These are phyloP conservation scores for Ptilonorhynchus violaceus DNA, from an alignment of 2,113 vertebrate species.

Conservation along the genomic window DNA sequence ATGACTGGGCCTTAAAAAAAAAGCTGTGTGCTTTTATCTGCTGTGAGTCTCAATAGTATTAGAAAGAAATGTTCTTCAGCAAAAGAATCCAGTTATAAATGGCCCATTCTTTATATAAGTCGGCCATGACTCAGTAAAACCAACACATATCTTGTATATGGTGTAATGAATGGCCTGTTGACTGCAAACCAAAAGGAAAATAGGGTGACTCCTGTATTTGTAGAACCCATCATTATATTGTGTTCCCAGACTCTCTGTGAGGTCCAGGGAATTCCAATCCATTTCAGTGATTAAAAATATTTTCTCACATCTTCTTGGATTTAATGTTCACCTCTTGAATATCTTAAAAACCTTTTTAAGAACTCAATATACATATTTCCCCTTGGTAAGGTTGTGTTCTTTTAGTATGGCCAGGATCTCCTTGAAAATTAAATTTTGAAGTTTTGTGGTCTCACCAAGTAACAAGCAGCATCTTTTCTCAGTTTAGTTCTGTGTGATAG, in stretches of 20 bases:
- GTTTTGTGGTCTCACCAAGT: not conserved
- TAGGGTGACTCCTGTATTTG: not conserved
- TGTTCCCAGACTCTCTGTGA: not conserved
- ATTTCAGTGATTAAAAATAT: not conserved
- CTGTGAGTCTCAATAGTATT: not conserved
- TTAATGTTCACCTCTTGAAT: not conserved
- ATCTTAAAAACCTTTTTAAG: not conserved
- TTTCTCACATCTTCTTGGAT: not conserved
- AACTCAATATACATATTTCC: not conserved
- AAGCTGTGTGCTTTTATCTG: not conserved
- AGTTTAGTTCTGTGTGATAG: not conserved
- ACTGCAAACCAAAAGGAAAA: not conserved
- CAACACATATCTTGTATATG: not conserved
- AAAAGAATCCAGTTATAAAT: not conserved
- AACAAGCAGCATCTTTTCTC: not conserved
- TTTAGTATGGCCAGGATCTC: not conserved
- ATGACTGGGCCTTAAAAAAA: not conserved
- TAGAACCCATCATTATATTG: not conserved
- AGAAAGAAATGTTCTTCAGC: not conserved
- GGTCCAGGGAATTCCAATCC: not conserved
- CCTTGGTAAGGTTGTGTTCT: not conserved
- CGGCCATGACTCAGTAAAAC: not conserved
- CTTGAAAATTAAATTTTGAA: not conserved
- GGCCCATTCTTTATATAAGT: not conserved
- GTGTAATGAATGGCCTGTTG: not conserved